These are phyloP conservation scores for Helicoverpa zea DNA, from an alignment of 1,140 invertebrate species.

Conservation along the genomic window DNA sequence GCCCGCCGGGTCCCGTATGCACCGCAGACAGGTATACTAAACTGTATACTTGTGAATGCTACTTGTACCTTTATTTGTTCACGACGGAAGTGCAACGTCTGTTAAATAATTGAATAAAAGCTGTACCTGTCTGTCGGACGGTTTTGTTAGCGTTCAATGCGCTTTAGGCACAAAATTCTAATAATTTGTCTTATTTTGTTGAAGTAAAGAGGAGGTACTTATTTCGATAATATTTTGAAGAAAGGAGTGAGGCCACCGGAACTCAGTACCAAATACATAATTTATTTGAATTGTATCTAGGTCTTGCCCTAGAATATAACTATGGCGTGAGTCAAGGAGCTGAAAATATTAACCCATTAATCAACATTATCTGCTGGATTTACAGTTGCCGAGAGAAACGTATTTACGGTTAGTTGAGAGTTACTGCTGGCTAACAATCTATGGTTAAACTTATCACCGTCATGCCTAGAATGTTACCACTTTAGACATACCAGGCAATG, in stretches of 20 bases:
- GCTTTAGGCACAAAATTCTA: too few relatives aligned
- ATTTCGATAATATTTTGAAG: too few relatives aligned
- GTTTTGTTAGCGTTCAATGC: slow-evolving; percentile 16
- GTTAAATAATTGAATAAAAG: slow-evolving; percentile 14
- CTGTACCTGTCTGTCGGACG: neutral
- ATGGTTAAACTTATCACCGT: neutral
- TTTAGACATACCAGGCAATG: too few relatives aligned
- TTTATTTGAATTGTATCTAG: slow-evolving; percentile 22
- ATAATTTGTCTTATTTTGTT: too few relatives aligned
- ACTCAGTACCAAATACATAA: neutral
- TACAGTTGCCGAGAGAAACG: slow-evolving; percentile 8
- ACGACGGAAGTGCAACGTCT: slow-evolving; percentile 27
- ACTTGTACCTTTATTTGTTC: slow-evolving; percentile 31
- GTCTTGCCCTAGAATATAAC: slow-evolving; percentile 21
- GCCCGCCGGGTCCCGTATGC: slow-evolving; percentile 18
- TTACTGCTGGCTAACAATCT: neutral
- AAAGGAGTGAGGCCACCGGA: too few relatives aligned
- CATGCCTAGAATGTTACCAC: neutral
- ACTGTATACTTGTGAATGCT: slow-evolving; percentile 32
- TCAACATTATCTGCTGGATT: slow-evolving; percentile 25
- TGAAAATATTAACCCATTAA: slow-evolving; percentile 19
- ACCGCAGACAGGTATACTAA: slow-evolving; percentile 33
- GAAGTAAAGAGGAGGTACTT: too few relatives aligned
- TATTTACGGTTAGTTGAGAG: slow-evolving; percentile 14
- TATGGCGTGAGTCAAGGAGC: neutral